Percentiles rank a stretch among this genome's conserved stretches.
phyloP scores from a whole-genome alignment of 2,797 vertebrate genomes.

The Sylvia borin region DNA sequence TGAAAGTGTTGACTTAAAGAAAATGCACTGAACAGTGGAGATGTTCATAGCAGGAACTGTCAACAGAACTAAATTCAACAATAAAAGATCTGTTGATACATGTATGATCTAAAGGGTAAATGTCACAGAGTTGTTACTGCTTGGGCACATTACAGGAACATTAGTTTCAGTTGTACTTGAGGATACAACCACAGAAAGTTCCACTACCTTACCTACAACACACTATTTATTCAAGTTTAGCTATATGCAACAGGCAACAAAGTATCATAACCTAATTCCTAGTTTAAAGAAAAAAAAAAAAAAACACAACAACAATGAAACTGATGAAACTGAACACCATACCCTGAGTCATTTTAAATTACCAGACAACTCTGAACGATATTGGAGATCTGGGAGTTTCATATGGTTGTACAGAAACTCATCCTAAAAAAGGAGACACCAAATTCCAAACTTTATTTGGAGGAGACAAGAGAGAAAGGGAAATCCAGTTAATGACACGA shows the following conservation, averaged over 20 bases:
- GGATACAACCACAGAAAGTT: neutral
- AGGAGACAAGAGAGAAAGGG: neutral
- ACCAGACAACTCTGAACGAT: neutral
- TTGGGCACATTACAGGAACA: neutral
- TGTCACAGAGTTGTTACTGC: neutral
- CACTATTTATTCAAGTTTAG: neutral
- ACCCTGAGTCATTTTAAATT: neutral
- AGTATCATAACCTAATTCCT: neutral
- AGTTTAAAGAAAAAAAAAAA: neutral
- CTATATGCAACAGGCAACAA: slow-evolving; percentile 24
- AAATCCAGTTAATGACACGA: neutral
- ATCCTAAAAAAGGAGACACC: neutral
- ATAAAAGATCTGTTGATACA: slow-evolving; percentile 29
- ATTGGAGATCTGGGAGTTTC: neutral
- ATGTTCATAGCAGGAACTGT: slow-evolving; percentile 66
- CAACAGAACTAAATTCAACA: slow-evolving; percentile 53
- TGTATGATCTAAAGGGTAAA: slow-evolving; percentile 7
- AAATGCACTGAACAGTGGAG: slow-evolving; percentile 52
- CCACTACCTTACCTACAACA: neutral
- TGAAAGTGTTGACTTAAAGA: slow-evolving; percentile 56
- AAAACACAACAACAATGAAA: too few relatives aligned
- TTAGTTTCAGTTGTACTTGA: neutral
- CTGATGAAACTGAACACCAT: neutral
- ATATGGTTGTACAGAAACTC: neutral
- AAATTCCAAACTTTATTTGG: slow-evolving; percentile 37